phyloP scores from a whole-genome alignment of 2,113 vertebrate genomes.

The Geococcyx californianus region DNA sequence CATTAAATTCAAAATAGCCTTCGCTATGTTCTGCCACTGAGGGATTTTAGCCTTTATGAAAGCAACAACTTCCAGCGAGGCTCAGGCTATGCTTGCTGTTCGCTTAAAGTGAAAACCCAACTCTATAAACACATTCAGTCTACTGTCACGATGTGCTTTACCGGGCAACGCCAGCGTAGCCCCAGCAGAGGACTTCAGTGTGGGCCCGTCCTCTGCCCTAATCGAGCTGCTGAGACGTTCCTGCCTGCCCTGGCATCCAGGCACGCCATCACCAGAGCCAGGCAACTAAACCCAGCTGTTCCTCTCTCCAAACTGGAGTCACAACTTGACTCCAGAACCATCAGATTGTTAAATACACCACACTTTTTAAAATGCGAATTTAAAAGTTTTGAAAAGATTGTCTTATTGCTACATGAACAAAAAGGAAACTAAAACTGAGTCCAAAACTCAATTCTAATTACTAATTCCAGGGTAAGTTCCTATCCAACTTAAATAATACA shows the following conservation, averaged over 20 bases:
- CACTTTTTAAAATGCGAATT: not conserved
- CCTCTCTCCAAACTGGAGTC: not conserved
- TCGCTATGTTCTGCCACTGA: not conserved
- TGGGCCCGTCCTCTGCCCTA: not conserved
- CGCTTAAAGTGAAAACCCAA: rapidly evolving
- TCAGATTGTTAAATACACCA: rapidly evolving
- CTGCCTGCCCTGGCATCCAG: not conserved
- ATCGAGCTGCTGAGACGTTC: not conserved
- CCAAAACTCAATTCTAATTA: not conserved
- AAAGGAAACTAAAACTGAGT: not conserved
- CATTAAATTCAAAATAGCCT: not conserved
- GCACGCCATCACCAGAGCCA: not conserved
- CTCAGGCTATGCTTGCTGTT: not conserved
- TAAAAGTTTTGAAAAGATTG: not conserved
- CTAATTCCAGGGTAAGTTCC: not conserved
- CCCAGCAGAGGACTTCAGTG: not conserved
- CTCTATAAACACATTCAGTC: rapidly evolving
- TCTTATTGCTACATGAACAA: not conserved
- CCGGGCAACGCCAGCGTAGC: not conserved
- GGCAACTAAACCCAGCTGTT: not conserved
- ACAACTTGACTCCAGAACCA: not conserved
- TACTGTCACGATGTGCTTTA: rapidly evolving
- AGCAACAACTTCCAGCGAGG: not conserved
- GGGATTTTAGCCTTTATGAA: rapidly evolving
- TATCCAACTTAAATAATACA: not conserved